phyloP scores from a whole-genome alignment of 2,113 vertebrate genomes.

The Stercorarius parasiticus region DNA sequence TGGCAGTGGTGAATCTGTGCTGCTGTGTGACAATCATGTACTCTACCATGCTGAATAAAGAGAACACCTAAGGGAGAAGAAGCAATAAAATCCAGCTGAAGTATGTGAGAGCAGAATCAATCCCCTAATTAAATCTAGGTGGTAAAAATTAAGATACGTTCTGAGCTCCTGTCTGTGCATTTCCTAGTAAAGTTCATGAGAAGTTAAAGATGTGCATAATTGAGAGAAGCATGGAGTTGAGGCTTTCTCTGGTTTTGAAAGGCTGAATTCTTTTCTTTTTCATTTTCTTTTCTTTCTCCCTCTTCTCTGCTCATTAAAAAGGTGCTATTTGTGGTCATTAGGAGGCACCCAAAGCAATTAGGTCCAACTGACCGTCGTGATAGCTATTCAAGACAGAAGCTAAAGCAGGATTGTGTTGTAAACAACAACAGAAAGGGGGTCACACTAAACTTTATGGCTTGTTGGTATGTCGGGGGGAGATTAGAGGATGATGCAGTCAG shows the following conservation, averaged over 20 bases:
- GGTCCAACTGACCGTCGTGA: conserved; percentile 76
- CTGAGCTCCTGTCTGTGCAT: not conserved
- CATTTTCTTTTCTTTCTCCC: conserved; percentile 16
- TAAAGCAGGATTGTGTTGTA: conserved; percentile 70
- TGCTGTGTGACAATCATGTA: not conserved
- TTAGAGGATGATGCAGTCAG: conserved; percentile 52
- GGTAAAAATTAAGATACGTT: not conserved
- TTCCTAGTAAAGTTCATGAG: conserved; percentile 1
- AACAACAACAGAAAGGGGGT: conserved; percentile 65
- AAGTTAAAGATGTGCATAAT: not conserved
- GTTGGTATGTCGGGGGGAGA: conserved; percentile 55
- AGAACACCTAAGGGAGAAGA: not conserved
- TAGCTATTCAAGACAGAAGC: conserved; percentile 85
- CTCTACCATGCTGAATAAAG: not conserved
- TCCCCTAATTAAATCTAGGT: not conserved
- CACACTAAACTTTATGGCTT: conserved; percentile 73
- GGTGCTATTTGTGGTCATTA: conserved; percentile 77
- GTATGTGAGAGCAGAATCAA: not conserved
- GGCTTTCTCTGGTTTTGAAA: conserved; percentile 49
- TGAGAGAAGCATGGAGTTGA: not conserved
- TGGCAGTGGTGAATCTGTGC: not conserved
- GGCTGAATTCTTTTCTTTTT: conserved; percentile 35
- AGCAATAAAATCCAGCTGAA: not conserved
- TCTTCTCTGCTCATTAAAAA: conserved; percentile 59
- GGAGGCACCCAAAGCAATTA: conserved; percentile 80